phyloP scores from a whole-genome alignment of 2,113 vertebrate genomes.

The Enhydra lutris region DNA sequence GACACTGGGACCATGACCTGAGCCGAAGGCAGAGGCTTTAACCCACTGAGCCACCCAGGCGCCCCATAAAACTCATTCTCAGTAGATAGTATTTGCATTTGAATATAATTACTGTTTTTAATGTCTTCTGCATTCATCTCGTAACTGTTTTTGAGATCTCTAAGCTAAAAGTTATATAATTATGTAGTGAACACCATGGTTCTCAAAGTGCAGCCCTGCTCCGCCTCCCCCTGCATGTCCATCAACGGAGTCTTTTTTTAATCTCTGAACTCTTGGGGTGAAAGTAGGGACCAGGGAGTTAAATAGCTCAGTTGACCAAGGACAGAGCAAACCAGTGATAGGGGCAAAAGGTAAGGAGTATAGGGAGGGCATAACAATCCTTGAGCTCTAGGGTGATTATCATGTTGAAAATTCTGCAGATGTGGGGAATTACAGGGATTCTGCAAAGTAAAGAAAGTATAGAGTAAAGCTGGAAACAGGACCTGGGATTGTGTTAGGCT shows the following conservation, averaged over 20 bases:
- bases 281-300: not conserved
- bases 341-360: not conserved
- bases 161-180: not conserved
- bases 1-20: no score
- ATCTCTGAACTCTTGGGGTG: not conserved
- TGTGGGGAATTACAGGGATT: not conserved
- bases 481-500: not conserved
- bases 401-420: not conserved
- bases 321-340: not conserved
- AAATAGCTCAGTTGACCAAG: not conserved
- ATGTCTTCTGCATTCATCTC: not conserved
- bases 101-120: not conserved
- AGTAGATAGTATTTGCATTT: not conserved
- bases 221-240: rapidly evolving
- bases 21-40: no score
- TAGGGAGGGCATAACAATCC: not conserved
- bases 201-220: not conserved
- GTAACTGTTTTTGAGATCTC: not conserved
- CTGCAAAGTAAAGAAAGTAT: not conserved
- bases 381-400: not conserved
- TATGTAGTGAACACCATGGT: not conserved
- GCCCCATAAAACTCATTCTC: not conserved
- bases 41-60: no score
- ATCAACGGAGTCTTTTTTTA: not conserved
- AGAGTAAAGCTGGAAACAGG: not conserved